Base-by-base conservation (phyloP, 2,888 invertebrate genomes). In the Megalurothrips usitatus region DNA sequence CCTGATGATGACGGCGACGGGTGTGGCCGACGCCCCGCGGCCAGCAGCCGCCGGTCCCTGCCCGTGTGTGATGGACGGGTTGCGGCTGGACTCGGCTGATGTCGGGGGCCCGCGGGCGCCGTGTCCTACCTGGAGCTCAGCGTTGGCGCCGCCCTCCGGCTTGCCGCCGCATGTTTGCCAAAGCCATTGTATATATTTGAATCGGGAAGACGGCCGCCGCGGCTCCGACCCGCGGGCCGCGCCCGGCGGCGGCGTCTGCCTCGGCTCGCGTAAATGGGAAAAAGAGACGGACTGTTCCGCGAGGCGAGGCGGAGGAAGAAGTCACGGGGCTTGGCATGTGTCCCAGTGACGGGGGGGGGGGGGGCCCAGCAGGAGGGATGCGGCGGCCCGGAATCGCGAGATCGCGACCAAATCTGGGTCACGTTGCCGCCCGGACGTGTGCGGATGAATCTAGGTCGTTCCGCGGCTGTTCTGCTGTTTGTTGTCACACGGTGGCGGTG, bases 101-200 rank as follows among this genome's bases (percentile, higher is more conserved):
- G 68, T 75, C 52, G 52, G 11, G 58, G 58, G 58, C 58, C 19
- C 19, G 52, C 52, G 52, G 52, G 52, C 6, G 6, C 34, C 34
- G 34, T 43, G 34, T 43, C 34, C 3, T 43, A 43, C 34, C 34
- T 43, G 34, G 34, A 43, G 34, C 34, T 43, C 34, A 2, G 34
- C 34, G 34, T 6, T 6, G 34, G 3, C 34, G 6, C 6, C 34
- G 3, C 34, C 34, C 34, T 2, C 34, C 34, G 34, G 68, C 68
- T 0, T 0, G 26, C 68, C 68, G 34, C 34, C 68, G 23, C 68
- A 75, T 75, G 68, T 75, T 75, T 75, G 68, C 68, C 68, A 75
- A 75, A 23, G 68, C 68, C 26, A 75, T 75, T 75, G 68, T 75
- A 75, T 75, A 75, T 75, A 75, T 75, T 75, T 75, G 68, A 75